Evolutionary conservation across 2,888 invertebrate genomes (phyloP), one percentile per base, ranked within the genome.

Genomic region (Drosophila rubida): DNA sequence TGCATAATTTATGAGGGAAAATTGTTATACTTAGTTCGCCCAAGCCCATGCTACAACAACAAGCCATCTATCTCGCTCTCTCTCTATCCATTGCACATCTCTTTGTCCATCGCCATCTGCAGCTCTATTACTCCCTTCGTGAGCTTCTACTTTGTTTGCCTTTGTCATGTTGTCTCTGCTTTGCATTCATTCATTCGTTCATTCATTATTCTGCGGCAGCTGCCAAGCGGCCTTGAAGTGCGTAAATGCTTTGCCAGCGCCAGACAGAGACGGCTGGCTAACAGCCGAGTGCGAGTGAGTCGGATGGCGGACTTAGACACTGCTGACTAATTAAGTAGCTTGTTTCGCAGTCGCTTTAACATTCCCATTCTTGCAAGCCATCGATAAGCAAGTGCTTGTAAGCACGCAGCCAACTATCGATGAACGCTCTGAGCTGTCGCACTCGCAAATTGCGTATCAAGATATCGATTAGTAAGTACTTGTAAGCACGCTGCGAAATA

Each of bases 1-100:
- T 83, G 82, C 82, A 83, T 83, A 87, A 83, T 87, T 87, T 73
- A 87, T 83, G 67, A 82, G 79, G 86, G 76, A 85, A 85, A 77
- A 87, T 78, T 76, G 82, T 72, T 76, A 81, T 69, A 84, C 55
- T 69, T 80, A 48, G 35, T 11, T 32, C 4, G 35, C 39, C n/a
- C 55, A n/a, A 41, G 8, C 30, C 35, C 35, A 37, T 37, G n/a
- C n/a, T n/a, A n/a, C n/a, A n/a, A n/a, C n/a, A n/a, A n/a, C n/a
- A n/a, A n/a, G n/a, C n/a, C n/a, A n/a, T 32, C 32, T n/a, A 35
- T 30, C 11, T 0, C 27, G 19, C 27, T 9, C 32, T 32, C 32
- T 32, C 11, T 23, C 6, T 25, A 6, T 25, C 32, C 32, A 32
- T 32, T 32, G 11, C 32, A 32, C 1, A 5, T 25, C 25, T 6